Conservation (phyloP, 2,113 vertebrate genomes). For the Ctenodactylus gundi region DNA sequence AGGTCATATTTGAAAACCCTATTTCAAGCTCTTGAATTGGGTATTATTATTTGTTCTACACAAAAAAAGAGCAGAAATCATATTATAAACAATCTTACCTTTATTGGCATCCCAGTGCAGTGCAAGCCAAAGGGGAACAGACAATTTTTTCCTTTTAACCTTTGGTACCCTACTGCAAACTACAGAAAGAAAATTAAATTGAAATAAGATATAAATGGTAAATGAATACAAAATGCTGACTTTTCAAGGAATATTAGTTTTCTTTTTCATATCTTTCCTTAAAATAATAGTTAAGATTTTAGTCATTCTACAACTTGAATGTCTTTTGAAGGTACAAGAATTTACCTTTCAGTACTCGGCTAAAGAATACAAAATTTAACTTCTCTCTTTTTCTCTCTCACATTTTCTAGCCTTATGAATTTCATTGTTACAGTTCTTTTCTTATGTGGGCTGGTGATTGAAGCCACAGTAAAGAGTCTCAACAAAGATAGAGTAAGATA, state of each 20-base stretch:
- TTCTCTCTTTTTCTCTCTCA: no score
- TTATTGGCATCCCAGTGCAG: slow-evolving; percentile 99
- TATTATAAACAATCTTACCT: slow-evolving; percentile 85
- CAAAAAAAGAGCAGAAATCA: not conserved
- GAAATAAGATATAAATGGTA: slow-evolving; percentile 41
- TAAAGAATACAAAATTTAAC: no score
- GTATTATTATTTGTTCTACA: not conserved
- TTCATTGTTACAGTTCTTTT: no score
- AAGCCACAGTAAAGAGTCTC: no score
- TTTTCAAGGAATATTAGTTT: slow-evolving; percentile 21
- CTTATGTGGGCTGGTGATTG: no score
- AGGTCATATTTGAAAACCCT: not conserved
- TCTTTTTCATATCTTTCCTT: not conserved
- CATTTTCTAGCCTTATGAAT: no score
- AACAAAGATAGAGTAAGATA: no score
- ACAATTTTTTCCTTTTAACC: slow-evolving; percentile 93
- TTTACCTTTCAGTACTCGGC: no score
- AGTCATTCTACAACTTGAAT: no score
- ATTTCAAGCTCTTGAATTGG: not conserved
- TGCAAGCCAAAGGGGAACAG: slow-evolving; percentile 97
- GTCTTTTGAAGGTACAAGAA: no score
- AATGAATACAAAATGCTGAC: not conserved
- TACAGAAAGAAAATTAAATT: slow-evolving; percentile 72
- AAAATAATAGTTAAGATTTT: no score
- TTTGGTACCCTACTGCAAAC: slow-evolving; percentile 95